Conservation (phyloP, 2,797 vertebrate genomes). For the Chrysocyon brachyurus region DNA sequence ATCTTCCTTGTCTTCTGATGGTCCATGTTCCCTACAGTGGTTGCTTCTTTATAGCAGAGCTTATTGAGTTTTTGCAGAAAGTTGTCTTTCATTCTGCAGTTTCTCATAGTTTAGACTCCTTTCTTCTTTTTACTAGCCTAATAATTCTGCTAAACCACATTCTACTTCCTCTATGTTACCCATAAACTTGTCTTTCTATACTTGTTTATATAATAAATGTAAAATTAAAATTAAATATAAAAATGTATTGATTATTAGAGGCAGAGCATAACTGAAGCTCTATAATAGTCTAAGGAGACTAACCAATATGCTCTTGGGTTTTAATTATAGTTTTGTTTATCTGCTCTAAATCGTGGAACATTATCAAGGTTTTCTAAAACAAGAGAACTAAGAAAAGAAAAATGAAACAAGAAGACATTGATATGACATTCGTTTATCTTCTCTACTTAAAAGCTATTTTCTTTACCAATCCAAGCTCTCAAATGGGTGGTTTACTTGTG, state of each 20-base stretch:
- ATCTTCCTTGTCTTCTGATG: neutral
- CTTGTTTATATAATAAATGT: conserved; percentile 15
- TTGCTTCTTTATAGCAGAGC: neutral
- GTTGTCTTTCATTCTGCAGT: neutral
- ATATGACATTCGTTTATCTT: neutral
- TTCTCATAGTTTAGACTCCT: neutral
- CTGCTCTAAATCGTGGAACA: neutral
- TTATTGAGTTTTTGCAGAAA: neutral
- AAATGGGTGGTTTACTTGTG: conserved; percentile 31
- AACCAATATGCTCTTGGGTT: neutral
- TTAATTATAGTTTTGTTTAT: neutral
- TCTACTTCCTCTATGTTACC: neutral
- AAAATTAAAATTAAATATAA: neutral
- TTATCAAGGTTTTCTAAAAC: conserved; percentile 31
- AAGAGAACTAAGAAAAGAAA: neutral
- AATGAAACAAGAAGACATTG: neutral
- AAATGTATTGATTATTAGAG: neutral
- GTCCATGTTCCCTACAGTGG: neutral
- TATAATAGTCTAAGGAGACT: neutral
- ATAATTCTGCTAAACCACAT: neutral
- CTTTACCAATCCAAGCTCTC: conserved; percentile 41
- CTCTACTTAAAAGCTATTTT: conserved; percentile 33
- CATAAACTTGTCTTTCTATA: neutral
- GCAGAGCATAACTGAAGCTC: neutral
- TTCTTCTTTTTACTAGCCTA: neutral